A percentile compares a stretch with the other conserved stretches of the same genome.
Evolutionary conservation across 1,140 invertebrate genomes (phyloP).

Genomic region (Sitophilus oryzae): DNA sequence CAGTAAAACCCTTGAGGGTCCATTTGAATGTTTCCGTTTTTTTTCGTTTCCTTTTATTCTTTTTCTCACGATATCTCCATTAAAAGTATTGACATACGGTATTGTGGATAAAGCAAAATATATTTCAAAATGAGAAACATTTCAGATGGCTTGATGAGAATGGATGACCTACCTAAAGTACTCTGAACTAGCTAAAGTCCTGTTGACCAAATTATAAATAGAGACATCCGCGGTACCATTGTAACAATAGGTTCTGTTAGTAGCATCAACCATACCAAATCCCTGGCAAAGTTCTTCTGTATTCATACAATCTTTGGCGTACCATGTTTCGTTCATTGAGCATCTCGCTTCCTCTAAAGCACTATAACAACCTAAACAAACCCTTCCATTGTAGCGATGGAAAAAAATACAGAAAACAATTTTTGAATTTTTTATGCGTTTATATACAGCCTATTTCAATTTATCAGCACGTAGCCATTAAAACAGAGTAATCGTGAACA

Average conservation of each 20-base stretch:
- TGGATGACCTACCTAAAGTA: conserved; percentile 34
- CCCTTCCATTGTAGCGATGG: too few species aligned
- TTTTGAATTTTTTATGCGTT: too few species aligned
- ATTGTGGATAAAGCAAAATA: not conserved
- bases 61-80: too few species aligned
- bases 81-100: too few species aligned
- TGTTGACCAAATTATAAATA: conserved; percentile 41
- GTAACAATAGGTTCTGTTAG: too few species aligned
- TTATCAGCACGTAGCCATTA: too few species aligned
- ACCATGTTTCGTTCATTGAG: conserved; percentile 45
- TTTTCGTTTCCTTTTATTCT: not conserved
- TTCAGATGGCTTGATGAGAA: not conserved
- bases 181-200: conserved; percentile 45
- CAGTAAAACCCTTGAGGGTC: not conserved
- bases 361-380: conserved; percentile 40
- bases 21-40: too few species aligned
- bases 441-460: too few species aligned
- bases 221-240: too few species aligned
- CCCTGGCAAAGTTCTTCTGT: conserved; percentile 47
- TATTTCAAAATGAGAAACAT: not conserved
- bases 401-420: too few species aligned
- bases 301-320: conserved; percentile 46
- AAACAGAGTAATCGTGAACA: too few species aligned
- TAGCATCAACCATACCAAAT: conserved; percentile 37
- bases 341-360: conserved; percentile 37